Evolutionary conservation across 2,888 invertebrate genomes (phyloP).

Genomic region (Bhutanitis thaidina): DNA sequence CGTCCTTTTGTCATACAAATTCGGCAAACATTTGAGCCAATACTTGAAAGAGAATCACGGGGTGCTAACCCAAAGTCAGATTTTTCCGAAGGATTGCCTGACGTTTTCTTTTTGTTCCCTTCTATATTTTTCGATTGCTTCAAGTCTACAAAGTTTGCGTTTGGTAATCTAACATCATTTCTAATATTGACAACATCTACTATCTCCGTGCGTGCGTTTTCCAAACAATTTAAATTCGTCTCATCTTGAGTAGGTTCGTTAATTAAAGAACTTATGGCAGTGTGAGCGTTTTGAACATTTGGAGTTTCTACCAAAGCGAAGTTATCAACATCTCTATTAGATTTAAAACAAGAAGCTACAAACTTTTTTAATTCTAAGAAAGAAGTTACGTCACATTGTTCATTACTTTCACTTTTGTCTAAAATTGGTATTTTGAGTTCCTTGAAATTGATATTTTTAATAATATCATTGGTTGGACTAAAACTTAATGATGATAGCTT

Average conservation of each 20-base stretch:
- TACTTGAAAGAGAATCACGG: slow-evolving; percentile 71
- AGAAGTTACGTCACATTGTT: slow-evolving; percentile 35
- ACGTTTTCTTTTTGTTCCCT: slow-evolving; percentile 52
- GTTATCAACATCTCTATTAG: slow-evolving; percentile 42
- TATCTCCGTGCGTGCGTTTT: slow-evolving; percentile 25
- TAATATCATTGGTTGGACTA: slow-evolving; percentile 34
- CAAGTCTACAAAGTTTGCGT: slow-evolving; percentile 31
- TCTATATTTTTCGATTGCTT: slow-evolving; percentile 43
- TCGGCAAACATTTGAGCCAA: slow-evolving; percentile 82
- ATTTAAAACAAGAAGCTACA: slow-evolving; percentile 62
- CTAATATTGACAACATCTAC: slow-evolving; percentile 52
- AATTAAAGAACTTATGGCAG: slow-evolving; percentile 30
- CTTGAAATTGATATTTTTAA: slow-evolving; percentile 39
- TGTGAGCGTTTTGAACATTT: slow-evolving; percentile 37
- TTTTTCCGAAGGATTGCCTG: slow-evolving; percentile 51
- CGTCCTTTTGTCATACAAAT: slow-evolving; percentile 81
- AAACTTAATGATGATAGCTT: slow-evolving; percentile 54
- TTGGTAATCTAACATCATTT: slow-evolving; percentile 21
- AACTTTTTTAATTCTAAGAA: slow-evolving; percentile 59
- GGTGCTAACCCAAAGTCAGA: slow-evolving; percentile 52
- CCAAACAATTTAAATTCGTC: slow-evolving; percentile 30
- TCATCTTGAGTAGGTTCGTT: slow-evolving; percentile 32
- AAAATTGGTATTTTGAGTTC: slow-evolving; percentile 51
- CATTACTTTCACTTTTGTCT: slow-evolving; percentile 34
- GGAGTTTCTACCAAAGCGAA: slow-evolving; percentile 38